These are phyloP conservation scores for Oceanodroma tethys DNA, from an alignment of 2,113 vertebrate species.

Conservation along the genomic window DNA sequence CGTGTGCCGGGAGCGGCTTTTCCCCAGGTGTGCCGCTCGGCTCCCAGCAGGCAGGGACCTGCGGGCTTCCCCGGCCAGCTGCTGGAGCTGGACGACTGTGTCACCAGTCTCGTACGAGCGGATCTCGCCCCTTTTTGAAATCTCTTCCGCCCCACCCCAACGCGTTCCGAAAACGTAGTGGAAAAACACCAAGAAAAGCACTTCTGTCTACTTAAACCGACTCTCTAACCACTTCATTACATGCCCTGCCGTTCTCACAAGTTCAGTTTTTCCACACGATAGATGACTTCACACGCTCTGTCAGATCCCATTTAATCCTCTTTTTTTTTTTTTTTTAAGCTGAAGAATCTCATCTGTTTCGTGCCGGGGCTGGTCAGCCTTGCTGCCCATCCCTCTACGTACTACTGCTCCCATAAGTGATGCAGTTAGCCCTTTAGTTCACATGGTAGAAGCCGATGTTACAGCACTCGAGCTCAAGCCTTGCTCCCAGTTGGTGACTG, in stretches of 20 bases:
- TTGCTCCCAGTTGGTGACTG: neutral
- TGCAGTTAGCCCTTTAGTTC: neutral
- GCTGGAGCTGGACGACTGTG: neutral
- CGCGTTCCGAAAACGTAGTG: neutral
- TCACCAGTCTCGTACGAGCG: neutral
- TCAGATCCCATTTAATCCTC: neutral
- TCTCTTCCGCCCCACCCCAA: neutral
- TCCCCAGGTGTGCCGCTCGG: rapidly evolving
- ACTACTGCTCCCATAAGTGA: neutral
- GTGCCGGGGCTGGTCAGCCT: neutral
- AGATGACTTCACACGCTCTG: neutral
- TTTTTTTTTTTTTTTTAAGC: neutral
- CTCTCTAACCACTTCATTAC: neutral
- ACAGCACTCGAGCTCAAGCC: neutral
- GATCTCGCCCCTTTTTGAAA: neutral
- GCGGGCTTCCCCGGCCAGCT: neutral
- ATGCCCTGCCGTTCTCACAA: neutral
- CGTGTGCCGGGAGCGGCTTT: rapidly evolving
- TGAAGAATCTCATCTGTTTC: neutral
- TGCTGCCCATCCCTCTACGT: rapidly evolving
- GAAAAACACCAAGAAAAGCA: neutral
- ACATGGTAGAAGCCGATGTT: neutral
- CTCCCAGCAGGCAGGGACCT: neutral
- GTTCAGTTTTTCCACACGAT: neutral
- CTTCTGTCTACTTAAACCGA: neutral